phyloP scores from a whole-genome alignment of 2,888 invertebrate species.

The Belgica antarctica region DNA sequence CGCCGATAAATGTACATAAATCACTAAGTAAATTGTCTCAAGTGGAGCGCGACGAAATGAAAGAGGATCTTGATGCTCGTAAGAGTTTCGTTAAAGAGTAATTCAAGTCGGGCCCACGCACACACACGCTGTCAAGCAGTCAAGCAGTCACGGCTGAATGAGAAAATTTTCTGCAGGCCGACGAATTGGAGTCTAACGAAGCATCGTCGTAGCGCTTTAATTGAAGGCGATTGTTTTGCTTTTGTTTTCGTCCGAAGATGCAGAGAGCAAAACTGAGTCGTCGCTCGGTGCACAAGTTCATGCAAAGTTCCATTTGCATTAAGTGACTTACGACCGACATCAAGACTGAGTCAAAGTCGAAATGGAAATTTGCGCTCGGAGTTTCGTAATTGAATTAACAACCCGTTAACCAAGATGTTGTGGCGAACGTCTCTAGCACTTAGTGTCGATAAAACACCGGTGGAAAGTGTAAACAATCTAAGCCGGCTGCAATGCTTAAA shows the following conservation, averaged over 20 bases:
- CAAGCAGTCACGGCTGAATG: not conserved
- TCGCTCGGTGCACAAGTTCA: not conserved
- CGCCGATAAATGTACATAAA: conserved; percentile 7
- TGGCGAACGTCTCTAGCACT: too few species aligned
- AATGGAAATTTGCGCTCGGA: too few species aligned
- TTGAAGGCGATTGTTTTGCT: not conserved
- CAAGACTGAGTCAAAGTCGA: too few species aligned
- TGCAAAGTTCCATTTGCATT: conserved; percentile 1
- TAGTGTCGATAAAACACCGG: too few species aligned
- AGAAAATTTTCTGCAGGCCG: not conserved
- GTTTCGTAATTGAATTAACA: too few species aligned
- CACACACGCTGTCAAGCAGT: not conserved
- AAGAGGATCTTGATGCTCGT: not conserved
- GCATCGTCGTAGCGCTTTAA: too few species aligned
- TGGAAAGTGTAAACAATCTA: too few species aligned
- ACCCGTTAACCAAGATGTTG: too few species aligned
- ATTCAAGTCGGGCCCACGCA: not conserved
- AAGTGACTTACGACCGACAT: too few species aligned
- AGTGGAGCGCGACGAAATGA: conserved; percentile 5
- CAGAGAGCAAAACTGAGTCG: not conserved
- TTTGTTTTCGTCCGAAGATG: not conserved
- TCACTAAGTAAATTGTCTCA: conserved; percentile 38
- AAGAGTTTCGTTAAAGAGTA: not conserved
- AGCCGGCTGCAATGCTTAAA: too few species aligned
- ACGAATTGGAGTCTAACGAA: not conserved